Base-by-base conservation (phyloP, 2,113 vertebrate genomes). In the Chaenogobius annularis region DNA sequence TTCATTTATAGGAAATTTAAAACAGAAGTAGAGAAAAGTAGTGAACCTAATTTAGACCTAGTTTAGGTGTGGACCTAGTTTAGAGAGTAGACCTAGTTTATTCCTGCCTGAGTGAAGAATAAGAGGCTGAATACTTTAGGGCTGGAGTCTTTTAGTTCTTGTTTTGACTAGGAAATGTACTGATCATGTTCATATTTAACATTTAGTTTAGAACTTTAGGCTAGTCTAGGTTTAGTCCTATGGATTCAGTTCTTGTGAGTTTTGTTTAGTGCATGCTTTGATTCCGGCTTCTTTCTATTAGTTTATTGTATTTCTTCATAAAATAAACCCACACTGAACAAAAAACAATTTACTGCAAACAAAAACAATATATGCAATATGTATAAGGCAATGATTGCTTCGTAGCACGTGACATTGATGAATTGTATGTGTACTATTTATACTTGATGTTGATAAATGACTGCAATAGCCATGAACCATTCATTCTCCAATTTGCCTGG, bases 381-480 rank as follows among this genome's bases (percentile, higher is more conserved):
- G 26, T 17, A 35, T 35, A 35, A 17, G 70, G 67, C 56, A 20
- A 44, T 37, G 20, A 69, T 72, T 69, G 48, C 12, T 59, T 54
- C 66, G 35, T 35, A 12, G 68, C 46, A 14, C 10, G 26, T 67
- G 35, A 62, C 66, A 55, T 0, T 54, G 63, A 65, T 20, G 65
- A 10, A 37, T 40, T 66, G 35, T 58, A 54, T n/a, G 12, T 56
- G 68, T 7, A 13, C 23, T 23, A 19, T 22, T 22, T 23, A 48
- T 62, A 55, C 44, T 46, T 46, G 55, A 73, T 83, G 66, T 68
- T 83, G 83, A 85, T 79, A 73, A 80, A 86, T 80, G 69, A 61
- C 74, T 52, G 37, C 61, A 70, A 78, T 69, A 79, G 74, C 79
- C 67, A 65, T 46, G 55, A 82, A 44, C 40, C 73, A 81, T 77